Base-by-base conservation (phyloP, 2,888 invertebrate species). In the Melinaea menophilus region DNA sequence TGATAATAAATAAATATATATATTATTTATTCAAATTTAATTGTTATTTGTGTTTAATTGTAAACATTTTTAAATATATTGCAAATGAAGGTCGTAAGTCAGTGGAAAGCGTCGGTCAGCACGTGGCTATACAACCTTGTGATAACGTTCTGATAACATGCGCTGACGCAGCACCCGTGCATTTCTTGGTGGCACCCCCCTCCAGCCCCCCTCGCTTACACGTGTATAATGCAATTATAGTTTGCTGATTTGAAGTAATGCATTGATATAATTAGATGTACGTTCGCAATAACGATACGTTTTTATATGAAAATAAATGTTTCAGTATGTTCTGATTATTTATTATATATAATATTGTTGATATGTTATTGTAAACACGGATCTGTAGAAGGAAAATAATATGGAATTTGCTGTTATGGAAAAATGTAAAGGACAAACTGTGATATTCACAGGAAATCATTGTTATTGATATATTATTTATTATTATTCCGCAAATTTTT, bases 111-210 rank as follows among this genome's bases (percentile, higher is more conserved):
- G 62, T 63, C 72, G 71, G 73, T 73, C 74, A 75, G 79, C 86
- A 87, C 86, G 88, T 86, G 86, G 82, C 76, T 70, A 69, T 69
- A 59, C 76, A 80, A 82, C 83, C 81, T 85, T 85, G 82, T 76
- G 86, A 88, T 86, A 88, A 87, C 80, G 79, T 82, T 80, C 81
- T 85, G 88, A 88, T 88, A 88, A 82, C 76, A 72, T 67, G 72
- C 71, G 67, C 71, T 73, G 81, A 82, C 81, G 81, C 74, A 73
- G 77, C 76, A 75, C 75, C 69, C 69, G 80, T 81, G 79, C 85
- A 86, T 84, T 86, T 85, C 85, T 82, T 78, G 72, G 46, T 35
- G 46, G 12, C 13, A 13, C 46, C 48, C 59, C 47, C 35, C 75
- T 51, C 67, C 59, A 57, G 57, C 58, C 56, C 68, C 33, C 55